These are phyloP conservation scores for Emydura subglobosa DNA, from an alignment of 2,113 vertebrate species.

Conservation along the genomic window DNA sequence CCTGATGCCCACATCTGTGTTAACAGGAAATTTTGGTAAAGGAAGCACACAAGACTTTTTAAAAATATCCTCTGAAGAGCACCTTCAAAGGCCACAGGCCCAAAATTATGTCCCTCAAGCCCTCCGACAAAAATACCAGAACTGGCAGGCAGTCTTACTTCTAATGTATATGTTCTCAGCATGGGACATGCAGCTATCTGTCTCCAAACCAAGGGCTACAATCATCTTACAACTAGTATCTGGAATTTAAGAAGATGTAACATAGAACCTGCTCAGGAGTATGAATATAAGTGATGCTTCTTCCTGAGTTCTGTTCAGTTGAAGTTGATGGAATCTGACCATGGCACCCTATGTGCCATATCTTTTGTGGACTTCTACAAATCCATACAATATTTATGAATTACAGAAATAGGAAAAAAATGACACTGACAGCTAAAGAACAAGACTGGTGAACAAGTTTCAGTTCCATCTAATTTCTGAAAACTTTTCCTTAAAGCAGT, in stretches of 20 bases:
- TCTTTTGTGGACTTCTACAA: background rate
- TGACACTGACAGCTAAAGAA: background rate
- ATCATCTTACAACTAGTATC: background rate
- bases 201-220: background rate
- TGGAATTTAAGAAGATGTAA: background rate
- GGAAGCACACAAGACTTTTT: background rate
- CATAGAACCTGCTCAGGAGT: background rate
- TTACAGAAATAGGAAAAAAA: background rate
- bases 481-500: background rate
- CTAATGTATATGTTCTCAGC: background rate
- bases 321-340: background rate
- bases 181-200: background rate
- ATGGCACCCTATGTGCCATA: background rate
- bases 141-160: background rate
- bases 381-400: background rate
- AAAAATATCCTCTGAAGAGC: accelerated
- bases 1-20: background rate
- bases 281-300: background rate
- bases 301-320: background rate
- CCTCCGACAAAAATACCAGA: background rate
- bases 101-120: background rate
- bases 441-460: background rate
- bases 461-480: background rate
- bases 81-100: background rate
- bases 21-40: background rate